Base-by-base conservation (phyloP, 2,113 vertebrate genomes). In the Ceuthmochares aereus region DNA sequence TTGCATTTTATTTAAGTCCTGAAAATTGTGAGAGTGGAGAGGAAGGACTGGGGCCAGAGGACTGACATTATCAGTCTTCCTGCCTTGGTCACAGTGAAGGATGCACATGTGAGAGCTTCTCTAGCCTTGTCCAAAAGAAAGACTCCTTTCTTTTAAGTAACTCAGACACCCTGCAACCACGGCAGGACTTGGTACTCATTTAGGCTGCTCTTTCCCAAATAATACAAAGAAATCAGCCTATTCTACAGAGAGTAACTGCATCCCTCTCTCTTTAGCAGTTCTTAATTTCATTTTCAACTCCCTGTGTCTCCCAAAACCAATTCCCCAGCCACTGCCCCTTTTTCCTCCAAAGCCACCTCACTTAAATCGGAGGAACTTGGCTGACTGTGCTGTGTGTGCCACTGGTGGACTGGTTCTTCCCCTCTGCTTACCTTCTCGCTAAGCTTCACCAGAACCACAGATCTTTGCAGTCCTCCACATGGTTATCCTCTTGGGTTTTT, bases 401-500 rank as follows among this genome's bases (percentile, higher is more conserved):
- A 10, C 29, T 4, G 1, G 12, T 8, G 8, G 72, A 43, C 27
- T 37, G 23, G 14, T 3, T 45, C 79, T 30, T 0, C 15, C 36
- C 52, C n/a, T 29, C 26, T 45, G 16, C 43, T 73, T 73, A 76
- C 63, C 49, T 88, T 60, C 52, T 37, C 62, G 22, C 27, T 18
- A 54, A 69, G 19, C 26, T 11, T n/a, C 30, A 32, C 32, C 32
- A 42, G 14, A 27, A 21, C 13, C 36, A 37, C 25, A 60, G 52
- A 58, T 14, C 56, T 78, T 36, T 11, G 2, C 0, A 0, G 9
- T 56, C 58, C 47, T 67, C 42, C 2, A 1, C 26, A 18, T 12
- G 23, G 5, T 21, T 27, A 14, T 21, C 26, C 36, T 62, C 55
- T 5, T 36, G 47, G 87, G 43, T 6, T 70, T 54, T 14, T 60